phyloP scores from a whole-genome alignment of 2,797 vertebrate species.

The Tarsius wallacei region DNA sequence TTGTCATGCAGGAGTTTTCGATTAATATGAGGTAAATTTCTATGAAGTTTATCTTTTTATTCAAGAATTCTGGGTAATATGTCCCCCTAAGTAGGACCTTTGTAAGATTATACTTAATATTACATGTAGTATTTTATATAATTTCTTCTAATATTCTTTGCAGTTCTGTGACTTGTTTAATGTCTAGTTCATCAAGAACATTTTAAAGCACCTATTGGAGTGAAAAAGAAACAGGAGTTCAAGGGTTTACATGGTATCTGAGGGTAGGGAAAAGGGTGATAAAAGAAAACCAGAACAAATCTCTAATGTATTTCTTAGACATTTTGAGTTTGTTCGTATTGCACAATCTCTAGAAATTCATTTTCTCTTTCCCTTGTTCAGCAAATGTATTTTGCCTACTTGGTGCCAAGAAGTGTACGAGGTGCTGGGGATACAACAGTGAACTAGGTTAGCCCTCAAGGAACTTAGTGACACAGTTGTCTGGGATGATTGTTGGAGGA shows the following conservation, averaged over 20 bases:
- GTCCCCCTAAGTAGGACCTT: background rate
- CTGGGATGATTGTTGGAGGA: background rate
- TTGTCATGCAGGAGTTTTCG: background rate
- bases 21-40: background rate
- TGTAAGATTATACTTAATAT: background rate
- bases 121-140: background rate
- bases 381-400: background rate
- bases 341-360: background rate
- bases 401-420: background rate
- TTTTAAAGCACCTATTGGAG: background rate
- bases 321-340: background rate
- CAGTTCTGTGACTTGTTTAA: background rate
- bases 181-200: background rate
- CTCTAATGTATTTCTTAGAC: background rate
- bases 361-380: conserved; percentile 18
- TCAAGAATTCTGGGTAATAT: background rate
- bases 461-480: background rate
- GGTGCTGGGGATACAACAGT: background rate
- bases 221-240: conserved; percentile 8
- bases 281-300: background rate
- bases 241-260: background rate
- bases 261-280: background rate
- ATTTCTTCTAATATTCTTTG: conserved; percentile 26
- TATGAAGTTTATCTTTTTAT: background rate
- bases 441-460: background rate